A percentile compares a stretch with the other conserved stretches of the same genome.
These are phyloP conservation scores for Junco hyemalis DNA, from an alignment of 2,113 vertebrate species.

Conservation along the genomic window DNA sequence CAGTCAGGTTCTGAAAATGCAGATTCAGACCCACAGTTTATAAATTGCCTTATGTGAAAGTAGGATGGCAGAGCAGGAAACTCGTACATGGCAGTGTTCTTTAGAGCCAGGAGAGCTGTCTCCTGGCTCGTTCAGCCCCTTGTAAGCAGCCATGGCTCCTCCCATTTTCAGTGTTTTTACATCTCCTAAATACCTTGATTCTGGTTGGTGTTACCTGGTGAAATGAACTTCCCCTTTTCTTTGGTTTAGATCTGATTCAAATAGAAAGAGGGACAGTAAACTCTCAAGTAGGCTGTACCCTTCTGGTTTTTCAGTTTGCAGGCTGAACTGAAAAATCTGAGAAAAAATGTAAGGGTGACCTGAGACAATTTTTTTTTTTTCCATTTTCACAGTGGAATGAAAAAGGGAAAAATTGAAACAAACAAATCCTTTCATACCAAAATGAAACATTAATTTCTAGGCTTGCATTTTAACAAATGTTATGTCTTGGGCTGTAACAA, in stretches of 20 bases:
- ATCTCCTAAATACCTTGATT: neutral
- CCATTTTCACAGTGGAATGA: neutral
- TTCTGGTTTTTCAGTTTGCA: slow-evolving; percentile 47
- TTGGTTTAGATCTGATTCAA: neutral
- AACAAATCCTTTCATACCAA: neutral
- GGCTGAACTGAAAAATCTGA: slow-evolving; percentile 56
- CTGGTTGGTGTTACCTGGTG: neutral
- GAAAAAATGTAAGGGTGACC: neutral
- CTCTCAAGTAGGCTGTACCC: slow-evolving; percentile 36
- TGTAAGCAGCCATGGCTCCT: neutral
- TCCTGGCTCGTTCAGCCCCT: neutral
- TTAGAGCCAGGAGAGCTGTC: neutral
- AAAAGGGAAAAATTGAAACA: neutral
- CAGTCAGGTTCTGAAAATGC: neutral
- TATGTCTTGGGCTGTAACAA: neutral
- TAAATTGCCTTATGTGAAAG: slow-evolving; percentile 27
- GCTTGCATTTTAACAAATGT: neutral
- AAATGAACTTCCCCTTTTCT: neutral
- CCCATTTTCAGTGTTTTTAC: neutral
- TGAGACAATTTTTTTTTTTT: neutral
- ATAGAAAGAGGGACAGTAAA: neutral
- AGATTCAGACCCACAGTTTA: neutral
- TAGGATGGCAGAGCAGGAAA: neutral
- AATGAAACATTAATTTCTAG: neutral
- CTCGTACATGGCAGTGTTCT: neutral